Evolutionary conservation across 2,113 vertebrate genomes (phyloP).

Genomic region (Smithornis capensis): DNA sequence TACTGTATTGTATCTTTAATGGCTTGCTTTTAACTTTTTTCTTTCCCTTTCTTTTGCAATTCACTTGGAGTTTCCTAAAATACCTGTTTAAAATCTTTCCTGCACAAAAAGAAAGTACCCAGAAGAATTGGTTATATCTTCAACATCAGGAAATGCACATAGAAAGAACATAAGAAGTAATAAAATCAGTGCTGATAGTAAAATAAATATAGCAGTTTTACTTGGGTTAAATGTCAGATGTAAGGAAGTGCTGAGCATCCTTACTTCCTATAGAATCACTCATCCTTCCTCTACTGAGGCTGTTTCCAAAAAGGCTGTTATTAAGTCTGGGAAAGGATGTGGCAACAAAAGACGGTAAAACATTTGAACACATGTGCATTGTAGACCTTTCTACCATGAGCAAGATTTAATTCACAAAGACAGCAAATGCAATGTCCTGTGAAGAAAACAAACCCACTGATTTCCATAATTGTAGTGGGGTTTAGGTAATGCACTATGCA

Average conservation of each 20-base stretch:
- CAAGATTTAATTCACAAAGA: slow-evolving; percentile 43
- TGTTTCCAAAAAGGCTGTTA: slow-evolving; percentile 57
- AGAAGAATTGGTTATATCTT: not conserved
- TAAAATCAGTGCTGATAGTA: slow-evolving; percentile 70
- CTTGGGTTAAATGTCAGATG: slow-evolving; percentile 72
- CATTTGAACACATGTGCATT: slow-evolving; percentile 45
- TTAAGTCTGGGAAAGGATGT: slow-evolving; percentile 57
- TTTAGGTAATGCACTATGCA: slow-evolving; percentile 69
- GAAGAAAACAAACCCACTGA: slow-evolving; percentile 6
- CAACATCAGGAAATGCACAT: slow-evolving; percentile 73
- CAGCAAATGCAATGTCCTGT: not conserved
- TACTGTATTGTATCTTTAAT: not conserved
- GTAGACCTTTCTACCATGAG: slow-evolving; percentile 47
- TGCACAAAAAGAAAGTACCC: not conserved
- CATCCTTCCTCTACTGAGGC: slow-evolving; percentile 62
- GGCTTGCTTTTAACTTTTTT: not conserved
- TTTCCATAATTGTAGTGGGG: slow-evolving; percentile 32
- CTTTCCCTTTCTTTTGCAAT: not conserved
- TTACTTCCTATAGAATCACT: slow-evolving; percentile 70
- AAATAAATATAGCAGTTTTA: slow-evolving; percentile 77
- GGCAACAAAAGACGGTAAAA: slow-evolving; percentile 56
- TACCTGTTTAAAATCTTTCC: not conserved
- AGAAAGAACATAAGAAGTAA: slow-evolving; percentile 72
- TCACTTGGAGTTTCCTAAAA: not conserved
- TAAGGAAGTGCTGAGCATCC: slow-evolving; percentile 70